A percentile compares a stretch with the other conserved stretches of the same genome.
These are phyloP conservation scores for Corythornis cristatus DNA, from an alignment of 2,113 vertebrate genomes.

Conservation along the genomic window DNA sequence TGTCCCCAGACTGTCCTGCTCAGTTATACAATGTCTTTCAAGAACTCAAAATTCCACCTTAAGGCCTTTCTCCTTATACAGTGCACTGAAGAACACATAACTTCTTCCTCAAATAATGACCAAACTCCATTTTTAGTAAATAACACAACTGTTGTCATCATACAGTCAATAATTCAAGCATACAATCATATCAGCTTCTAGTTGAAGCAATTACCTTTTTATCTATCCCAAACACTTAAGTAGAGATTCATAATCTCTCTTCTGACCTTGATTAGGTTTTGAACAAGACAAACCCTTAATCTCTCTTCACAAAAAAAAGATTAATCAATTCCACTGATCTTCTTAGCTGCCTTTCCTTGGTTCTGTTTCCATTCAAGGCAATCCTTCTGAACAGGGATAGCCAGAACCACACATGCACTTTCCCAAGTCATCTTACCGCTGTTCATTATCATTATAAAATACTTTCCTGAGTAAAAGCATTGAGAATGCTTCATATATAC, in stretches of 20 bases:
- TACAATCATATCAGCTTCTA: neutral
- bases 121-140: neutral
- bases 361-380: neutral
- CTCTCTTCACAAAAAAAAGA: neutral
- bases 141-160: neutral
- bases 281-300: neutral
- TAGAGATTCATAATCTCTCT: neutral
- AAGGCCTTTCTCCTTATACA: neutral
- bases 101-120: neutral
- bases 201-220: neutral
- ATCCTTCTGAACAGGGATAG: neutral
- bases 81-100: neutral
- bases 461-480: neutral
- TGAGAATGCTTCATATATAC: neutral
- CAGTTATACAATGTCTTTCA: neutral
- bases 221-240: neutral
- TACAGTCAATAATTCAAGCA: rapidly evolving
- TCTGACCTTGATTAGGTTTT: neutral
- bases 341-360: neutral
- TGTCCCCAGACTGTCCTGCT: neutral
- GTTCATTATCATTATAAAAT: neutral
- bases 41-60: neutral
- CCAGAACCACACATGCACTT: neutral
- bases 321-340: neutral
- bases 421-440: neutral